Evolutionary conservation across 2,888 invertebrate genomes (phyloP).

Genomic region (Anaspis maculata): DNA sequence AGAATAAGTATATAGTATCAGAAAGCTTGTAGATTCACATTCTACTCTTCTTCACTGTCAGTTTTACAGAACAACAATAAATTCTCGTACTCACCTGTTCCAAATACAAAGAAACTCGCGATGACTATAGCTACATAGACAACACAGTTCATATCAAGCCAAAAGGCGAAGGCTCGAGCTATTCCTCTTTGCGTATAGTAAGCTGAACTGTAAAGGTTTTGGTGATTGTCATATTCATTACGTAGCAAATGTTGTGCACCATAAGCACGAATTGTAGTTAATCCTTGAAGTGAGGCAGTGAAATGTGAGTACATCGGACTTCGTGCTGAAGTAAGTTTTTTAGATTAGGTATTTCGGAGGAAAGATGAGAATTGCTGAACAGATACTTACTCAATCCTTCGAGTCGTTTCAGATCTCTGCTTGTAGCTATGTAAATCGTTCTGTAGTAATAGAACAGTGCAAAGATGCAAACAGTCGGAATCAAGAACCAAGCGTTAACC

Average conservation of each 20-base stretch:
- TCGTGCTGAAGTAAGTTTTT: constrained; percentile 47
- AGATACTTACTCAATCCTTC: constrained; percentile 61
- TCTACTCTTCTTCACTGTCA: no score
- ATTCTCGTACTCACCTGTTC: constrained; percentile 9
- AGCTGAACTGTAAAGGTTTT: constrained; percentile 63
- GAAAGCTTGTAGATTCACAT: constrained; percentile 6
- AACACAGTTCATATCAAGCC: constrained; percentile 48
- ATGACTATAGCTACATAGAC: constrained; percentile 28
- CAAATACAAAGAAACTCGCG: constrained; percentile 25
- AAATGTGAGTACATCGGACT: constrained; percentile 74
- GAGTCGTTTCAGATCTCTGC: constrained; percentile 61
- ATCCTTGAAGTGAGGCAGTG: constrained; percentile 66
- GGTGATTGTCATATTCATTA: constrained; percentile 55
- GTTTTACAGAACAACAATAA: constrained; percentile 3
- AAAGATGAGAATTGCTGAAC: constrained; percentile 60
- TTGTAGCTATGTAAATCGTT: constrained; percentile 61
- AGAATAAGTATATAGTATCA: constrained; percentile 11
- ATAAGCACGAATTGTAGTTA: constrained; percentile 69
- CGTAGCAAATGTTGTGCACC: constrained; percentile 55
- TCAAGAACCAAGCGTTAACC: constrained; percentile 57
- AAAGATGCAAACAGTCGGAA: constrained; percentile 55
- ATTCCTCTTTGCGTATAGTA: constrained; percentile 60
- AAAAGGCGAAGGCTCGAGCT: constrained; percentile 62
- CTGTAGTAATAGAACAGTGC: constrained; percentile 55
- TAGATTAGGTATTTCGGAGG: constrained; percentile 38